Base-by-base conservation (phyloP, 37 sponge, comb jelly and placozoan genomes). In the Mnemiopsis leidyi region DNA sequence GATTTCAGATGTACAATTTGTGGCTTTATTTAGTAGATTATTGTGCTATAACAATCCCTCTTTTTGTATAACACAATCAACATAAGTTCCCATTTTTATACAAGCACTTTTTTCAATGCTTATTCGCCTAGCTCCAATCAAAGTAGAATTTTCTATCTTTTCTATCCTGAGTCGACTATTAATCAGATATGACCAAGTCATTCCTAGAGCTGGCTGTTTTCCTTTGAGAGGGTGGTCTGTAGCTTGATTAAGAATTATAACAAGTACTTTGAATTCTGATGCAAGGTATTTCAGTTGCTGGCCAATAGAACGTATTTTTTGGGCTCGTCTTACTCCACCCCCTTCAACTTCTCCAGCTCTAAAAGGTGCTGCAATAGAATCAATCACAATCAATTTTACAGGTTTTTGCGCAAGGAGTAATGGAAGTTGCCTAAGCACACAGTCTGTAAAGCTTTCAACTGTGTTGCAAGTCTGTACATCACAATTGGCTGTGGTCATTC, bases 121-220 rank as follows among this genome's bases (percentile, higher is more conserved):
- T 5, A 85, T 25, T 28, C 61, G 2, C 35, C 90, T 36, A 39
- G 7, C 24, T 7, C 90, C 61, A 2, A 21, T 85, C 28, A 39
- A 0, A 23, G 38, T 37, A 77, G 30, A 16, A 0, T 13, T 34
- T 16, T 32, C 20, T 5, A 77, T 28, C 35, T 77, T 85, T 61
- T 85, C 36, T 29, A 85, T 85, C 48, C 40, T 85, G 0, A 85
- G 23, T 13, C 90, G 32, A 85, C 36, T 32, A 40, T 85, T 85
- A 33, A 85, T 37, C n/a, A 85, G 25, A 21, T 85, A 85, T 26
- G 61, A 13, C 90, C 90, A 85, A n/a, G 90, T 85, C 61, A 85
- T 40, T n/a, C 90, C 90, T 18, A 85, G 24, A 3, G 90, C 90
- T 23, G 90, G 90, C 29, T 32, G 32, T 2, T 13, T 18, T 9